A percentile compares a stretch with the other conserved stretches of the same genome.
phyloP scores from a whole-genome alignment of 1,140 invertebrate genomes.

The Glossosoma conforme region DNA sequence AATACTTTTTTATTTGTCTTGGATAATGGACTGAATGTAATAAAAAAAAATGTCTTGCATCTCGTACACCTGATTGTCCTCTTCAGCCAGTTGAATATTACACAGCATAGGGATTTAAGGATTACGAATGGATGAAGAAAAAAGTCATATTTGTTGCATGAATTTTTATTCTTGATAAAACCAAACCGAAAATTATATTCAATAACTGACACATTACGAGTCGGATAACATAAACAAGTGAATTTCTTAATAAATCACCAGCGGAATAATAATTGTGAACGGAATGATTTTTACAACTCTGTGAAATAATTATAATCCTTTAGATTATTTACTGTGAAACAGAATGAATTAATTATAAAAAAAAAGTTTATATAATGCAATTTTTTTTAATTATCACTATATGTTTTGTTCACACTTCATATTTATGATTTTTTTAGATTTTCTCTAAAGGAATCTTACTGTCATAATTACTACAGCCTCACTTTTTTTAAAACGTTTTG shows the following conservation, averaged over 20 bases:
- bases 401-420: too few relatives aligned
- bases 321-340: not conserved
- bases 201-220: not conserved
- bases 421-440: too few relatives aligned
- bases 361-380: too few relatives aligned
- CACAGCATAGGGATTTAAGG: not conserved
- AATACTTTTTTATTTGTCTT: not conserved
- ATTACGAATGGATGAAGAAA: not conserved
- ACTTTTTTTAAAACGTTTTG: too few relatives aligned
- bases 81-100: not conserved
- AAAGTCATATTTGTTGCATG: not conserved
- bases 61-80: not conserved
- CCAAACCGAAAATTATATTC: not conserved
- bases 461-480: too few relatives aligned
- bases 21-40: not conserved
- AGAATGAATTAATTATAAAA: too few relatives aligned
- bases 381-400: too few relatives aligned
- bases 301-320: not conserved
- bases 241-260: not conserved
- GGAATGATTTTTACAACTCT: not conserved
- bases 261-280: not conserved
- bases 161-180: conserved; percentile 8
- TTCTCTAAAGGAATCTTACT: too few relatives aligned
- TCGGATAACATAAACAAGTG: not conserved
- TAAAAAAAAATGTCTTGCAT: not conserved